These are phyloP conservation scores for Microctenopoma steveboyesi DNA, from an alignment of 2,797 vertebrate species.

Conservation along the genomic window DNA sequence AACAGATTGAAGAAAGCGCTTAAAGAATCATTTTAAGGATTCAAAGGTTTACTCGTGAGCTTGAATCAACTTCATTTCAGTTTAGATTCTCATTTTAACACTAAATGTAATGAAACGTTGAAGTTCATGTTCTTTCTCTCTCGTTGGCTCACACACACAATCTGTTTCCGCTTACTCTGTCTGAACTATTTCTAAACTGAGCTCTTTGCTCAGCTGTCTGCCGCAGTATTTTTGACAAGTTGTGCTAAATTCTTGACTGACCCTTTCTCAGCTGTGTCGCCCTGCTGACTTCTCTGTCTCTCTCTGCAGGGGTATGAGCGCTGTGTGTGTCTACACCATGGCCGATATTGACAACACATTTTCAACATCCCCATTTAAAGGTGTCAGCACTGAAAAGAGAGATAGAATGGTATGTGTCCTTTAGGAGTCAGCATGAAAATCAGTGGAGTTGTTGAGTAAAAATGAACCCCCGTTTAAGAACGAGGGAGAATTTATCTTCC, in stretches of 20 bases:
- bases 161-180: background rate
- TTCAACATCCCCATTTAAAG: constrained; percentile 42
- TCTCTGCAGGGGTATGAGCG: constrained; percentile 76
- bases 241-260: background rate
- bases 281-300: constrained; percentile 29
- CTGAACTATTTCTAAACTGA: rapidly evolving
- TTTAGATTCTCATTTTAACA: too few species aligned
- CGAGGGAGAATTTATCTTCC: too few species aligned
- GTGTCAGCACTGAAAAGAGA: too few species aligned
- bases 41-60: too few species aligned
- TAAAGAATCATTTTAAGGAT: too few species aligned
- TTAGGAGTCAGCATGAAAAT: too few species aligned
- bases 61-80: too few species aligned
- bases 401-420: background rate
- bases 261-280: background rate
- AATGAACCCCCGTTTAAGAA: too few species aligned
- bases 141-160: too few species aligned
- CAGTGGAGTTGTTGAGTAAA: too few species aligned
- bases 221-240: background rate
- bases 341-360: constrained; percentile 67
- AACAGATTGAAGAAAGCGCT: background rate
- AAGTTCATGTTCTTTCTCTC: background rate
- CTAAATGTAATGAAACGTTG: too few species aligned
- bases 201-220: background rate
- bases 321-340: constrained; percentile 79